Conservation (phyloP, 2,888 invertebrate species). For the Nycteola revayana region DNA sequence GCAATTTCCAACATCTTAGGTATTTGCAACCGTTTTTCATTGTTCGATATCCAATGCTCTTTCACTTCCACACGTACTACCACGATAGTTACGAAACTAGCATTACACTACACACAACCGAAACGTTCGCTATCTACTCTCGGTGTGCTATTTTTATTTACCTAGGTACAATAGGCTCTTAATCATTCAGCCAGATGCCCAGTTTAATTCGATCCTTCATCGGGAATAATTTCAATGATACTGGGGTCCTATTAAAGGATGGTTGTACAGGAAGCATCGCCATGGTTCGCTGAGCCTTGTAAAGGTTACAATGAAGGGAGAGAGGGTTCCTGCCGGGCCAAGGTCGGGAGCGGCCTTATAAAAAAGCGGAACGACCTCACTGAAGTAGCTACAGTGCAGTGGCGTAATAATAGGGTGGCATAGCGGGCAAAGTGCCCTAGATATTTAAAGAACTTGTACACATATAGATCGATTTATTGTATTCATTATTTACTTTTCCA, state of each 20-base stretch:
- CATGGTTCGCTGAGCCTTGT: constrained; percentile 52
- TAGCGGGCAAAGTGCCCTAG: too few species aligned
- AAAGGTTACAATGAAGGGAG: constrained; percentile 36
- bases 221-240: constrained; percentile 19
- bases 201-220: constrained; percentile 37
- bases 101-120: constrained; percentile 49
- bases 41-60: constrained; percentile 17
- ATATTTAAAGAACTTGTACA: too few species aligned
- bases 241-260: constrained; percentile 41
- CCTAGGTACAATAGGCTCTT: constrained; percentile 35
- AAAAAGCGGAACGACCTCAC: constrained; percentile 35
- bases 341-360: constrained; percentile 46
- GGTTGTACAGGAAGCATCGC: constrained; percentile 43
- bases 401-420: too few species aligned
- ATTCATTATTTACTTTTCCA: too few species aligned
- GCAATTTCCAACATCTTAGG: neutral
- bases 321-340: constrained; percentile 53
- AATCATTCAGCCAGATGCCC: constrained; percentile 39
- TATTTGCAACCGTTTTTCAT: neutral
- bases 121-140: constrained; percentile 44
- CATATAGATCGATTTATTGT: too few species aligned
- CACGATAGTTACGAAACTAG: constrained; percentile 16
- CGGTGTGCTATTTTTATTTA: constrained; percentile 59
- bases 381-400: constrained; percentile 21
- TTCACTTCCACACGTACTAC: constrained; percentile 1